Percentiles rank a stretch among this genome's conserved stretches.
phyloP scores from a whole-genome alignment of 2,797 vertebrate species.

The Chromobotia macracanthus region DNA sequence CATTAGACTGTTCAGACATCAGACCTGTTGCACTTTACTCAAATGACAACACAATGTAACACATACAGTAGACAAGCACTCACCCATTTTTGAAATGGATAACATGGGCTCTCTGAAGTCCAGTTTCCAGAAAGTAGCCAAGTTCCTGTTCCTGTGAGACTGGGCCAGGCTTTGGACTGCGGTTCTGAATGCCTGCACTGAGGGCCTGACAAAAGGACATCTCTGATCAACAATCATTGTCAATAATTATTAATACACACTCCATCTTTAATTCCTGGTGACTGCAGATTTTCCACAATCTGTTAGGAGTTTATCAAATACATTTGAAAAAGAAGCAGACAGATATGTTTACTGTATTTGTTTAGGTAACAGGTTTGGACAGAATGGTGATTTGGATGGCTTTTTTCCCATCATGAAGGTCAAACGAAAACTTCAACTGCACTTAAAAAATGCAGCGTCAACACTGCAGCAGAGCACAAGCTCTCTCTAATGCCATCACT shows the following conservation, averaged over 20 bases:
- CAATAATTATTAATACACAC: neutral
- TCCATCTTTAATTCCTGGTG: neutral
- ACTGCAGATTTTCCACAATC: neutral
- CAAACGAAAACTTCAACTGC: slow-evolving; percentile 29
- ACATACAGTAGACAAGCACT: slow-evolving; percentile 51
- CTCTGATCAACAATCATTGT: neutral
- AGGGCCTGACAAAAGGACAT: slow-evolving; percentile 76
- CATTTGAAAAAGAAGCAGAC: neutral
- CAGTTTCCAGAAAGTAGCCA: slow-evolving; percentile 97
- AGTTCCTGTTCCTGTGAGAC: slow-evolving; percentile 93
- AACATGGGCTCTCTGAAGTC: slow-evolving; percentile 96
- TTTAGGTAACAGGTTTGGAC: neutral
- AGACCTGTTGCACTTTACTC: neutral
- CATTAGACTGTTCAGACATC: no score
- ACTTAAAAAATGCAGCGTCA: slow-evolving; percentile 42
- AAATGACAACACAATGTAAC: neutral
- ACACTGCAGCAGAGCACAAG: slow-evolving; percentile 43
- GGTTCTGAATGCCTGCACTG: slow-evolving; percentile 92
- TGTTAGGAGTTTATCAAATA: neutral
- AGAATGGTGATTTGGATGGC: neutral
- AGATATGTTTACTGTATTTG: neutral
- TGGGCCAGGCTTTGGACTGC: slow-evolving; percentile 95
- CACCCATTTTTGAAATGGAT: slow-evolving; percentile 99
- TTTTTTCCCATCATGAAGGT: slow-evolving; percentile 12
- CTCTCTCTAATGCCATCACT: slow-evolving; percentile 1